Percentiles rank a stretch among this genome's conserved stretches.
phyloP scores from a whole-genome alignment of 2,888 invertebrate genomes.

The Rhorus exstirpatorius region DNA sequence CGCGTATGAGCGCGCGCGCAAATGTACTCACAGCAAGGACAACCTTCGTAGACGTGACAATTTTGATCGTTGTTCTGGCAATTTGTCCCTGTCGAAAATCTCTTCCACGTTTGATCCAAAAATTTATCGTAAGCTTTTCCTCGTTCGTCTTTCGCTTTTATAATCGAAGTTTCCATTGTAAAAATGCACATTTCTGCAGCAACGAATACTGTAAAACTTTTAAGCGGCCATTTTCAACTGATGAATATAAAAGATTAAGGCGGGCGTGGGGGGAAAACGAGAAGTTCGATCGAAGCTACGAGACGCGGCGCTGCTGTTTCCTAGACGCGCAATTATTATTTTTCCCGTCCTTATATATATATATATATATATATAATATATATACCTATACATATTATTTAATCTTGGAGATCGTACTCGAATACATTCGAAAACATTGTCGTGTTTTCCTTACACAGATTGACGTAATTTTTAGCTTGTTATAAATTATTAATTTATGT shows the following conservation, averaged over 20 bases:
- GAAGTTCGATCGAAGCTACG: slow-evolving; percentile 14
- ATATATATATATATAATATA: too few species aligned
- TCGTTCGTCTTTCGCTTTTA: slow-evolving; percentile 72
- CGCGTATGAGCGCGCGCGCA: slow-evolving; percentile 30
- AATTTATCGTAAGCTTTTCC: slow-evolving; percentile 65
- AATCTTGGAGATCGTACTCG: too few species aligned
- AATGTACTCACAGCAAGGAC: slow-evolving; percentile 77
- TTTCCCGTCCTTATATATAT: neutral
- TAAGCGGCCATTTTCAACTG: slow-evolving; percentile 83
- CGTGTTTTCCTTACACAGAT: too few species aligned
- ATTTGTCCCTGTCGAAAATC: slow-evolving; percentile 62
- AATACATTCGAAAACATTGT: slow-evolving; percentile 42
- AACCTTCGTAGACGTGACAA: slow-evolving; percentile 76
- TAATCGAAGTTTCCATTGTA: slow-evolving; percentile 80
- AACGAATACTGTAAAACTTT: slow-evolving; percentile 73
- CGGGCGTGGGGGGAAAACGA: neutral
- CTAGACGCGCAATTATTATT: slow-evolving; percentile 29
- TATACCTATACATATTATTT: too few species aligned
- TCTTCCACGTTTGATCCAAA: slow-evolving; percentile 67
- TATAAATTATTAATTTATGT: neutral
- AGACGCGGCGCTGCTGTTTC: slow-evolving; percentile 48
- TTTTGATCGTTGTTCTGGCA: slow-evolving; percentile 70
- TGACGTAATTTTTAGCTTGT: neutral
- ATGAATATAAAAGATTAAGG: slow-evolving; percentile 48
- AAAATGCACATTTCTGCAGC: slow-evolving; percentile 75